phyloP scores from a whole-genome alignment of 1,140 invertebrate genomes.

The Trichonephila clavata region DNA sequence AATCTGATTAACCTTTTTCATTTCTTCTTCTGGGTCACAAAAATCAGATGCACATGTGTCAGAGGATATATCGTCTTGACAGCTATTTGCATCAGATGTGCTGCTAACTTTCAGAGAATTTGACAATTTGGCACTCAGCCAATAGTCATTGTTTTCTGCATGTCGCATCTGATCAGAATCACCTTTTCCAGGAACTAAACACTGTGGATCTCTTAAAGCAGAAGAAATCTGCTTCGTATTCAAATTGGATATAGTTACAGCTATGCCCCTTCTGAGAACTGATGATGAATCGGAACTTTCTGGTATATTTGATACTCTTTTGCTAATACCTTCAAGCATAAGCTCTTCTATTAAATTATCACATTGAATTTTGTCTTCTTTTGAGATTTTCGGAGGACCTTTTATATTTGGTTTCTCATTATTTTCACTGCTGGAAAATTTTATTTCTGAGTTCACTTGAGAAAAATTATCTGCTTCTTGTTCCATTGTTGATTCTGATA shows the following conservation, averaged over 20 bases:
- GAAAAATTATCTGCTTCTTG: neutral
- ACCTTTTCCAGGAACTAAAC: neutral
- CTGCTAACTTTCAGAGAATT: constrained; percentile 7
- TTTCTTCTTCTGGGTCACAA: constrained; percentile 34
- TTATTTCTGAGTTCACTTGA: constrained; percentile 2
- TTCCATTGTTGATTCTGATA: constrained; percentile 37
- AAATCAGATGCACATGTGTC: constrained; percentile 37
- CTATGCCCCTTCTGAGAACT: constrained; percentile 32
- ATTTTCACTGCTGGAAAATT: neutral
- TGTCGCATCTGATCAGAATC: neutral
- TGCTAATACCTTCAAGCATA: constrained; percentile 58
- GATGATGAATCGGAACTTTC: constrained; percentile 34
- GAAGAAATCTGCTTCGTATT: neutral
- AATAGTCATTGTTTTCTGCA: constrained; percentile 29
- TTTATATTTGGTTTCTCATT: neutral
- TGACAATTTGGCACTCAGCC: neutral
- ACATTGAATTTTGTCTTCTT: constrained; percentile 74
- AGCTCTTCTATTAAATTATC: constrained; percentile 73
- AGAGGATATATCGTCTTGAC: neutral
- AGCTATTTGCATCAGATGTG: constrained; percentile 4
- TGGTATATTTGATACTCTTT: constrained; percentile 29
- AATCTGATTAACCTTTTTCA: constrained; percentile 36
- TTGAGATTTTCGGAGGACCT: neutral
- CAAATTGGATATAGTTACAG: constrained; percentile 58
- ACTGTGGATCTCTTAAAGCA: neutral